Base-by-base conservation (phyloP, 2,113 vertebrate species). In the Nettapus auritus region DNA sequence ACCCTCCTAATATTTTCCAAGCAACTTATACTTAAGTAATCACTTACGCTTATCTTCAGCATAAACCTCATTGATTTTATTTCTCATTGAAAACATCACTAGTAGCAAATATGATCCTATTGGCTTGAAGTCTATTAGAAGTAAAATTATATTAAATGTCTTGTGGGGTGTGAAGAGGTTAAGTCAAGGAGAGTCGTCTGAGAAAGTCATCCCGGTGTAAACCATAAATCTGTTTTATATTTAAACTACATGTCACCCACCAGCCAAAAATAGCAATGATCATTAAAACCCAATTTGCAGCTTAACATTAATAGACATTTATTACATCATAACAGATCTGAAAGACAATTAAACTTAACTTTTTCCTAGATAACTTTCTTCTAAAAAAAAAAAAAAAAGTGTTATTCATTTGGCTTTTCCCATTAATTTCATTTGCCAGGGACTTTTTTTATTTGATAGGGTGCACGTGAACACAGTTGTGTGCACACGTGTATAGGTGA, bases 261-360 rank as follows among this genome's bases (percentile, higher is more conserved):
- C 59, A 71, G 84, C 90, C 95, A 92, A 96, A 98, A 98, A 97
- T 96, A 97, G 79, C 89, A 78, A 42, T 96, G 85, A 86, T 97
- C 91, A 97, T 97, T 98, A 97, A 97, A 96, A 96, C 29, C 38
- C 92, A 94, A 92, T 98, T 97, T 98, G 90, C 97, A 96, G 48
- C 92, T 96, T 95, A 98, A 97, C 87, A 93, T 95, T 94, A 96
- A 94, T 95, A 95, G 95, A 90, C 68, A 90, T 94, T 97, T 94
- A 97, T 96, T 97, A 95, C 75, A 95, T 97, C 74, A 86, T 93
- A 96, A 86, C 76, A 97, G 71, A 94, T 91, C 78, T 96, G 88
- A 97, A 97, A 98, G 95, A 94, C 85, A 96, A 96, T 97, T 93
- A 97, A 81, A 75, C 64, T 75, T 94, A 92, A 16, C 91, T 97